Conservation (phyloP, 92 coral and sea anemone species). For the Montipora capitata region DNA sequence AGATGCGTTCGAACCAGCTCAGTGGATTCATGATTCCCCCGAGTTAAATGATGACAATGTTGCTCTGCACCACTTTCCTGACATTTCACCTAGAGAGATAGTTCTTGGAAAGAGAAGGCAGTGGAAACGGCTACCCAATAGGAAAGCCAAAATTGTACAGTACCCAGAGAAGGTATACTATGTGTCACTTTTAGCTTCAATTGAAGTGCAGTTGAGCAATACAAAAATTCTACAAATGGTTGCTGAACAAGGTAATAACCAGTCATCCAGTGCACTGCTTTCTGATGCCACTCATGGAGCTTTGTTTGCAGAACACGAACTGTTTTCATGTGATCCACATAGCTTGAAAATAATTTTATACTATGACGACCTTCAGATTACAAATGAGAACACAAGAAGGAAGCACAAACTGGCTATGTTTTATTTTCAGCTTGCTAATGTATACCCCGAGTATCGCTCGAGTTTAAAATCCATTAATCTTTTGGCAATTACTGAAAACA, state of each 20-base stretch:
- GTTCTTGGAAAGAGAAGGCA: background rate
- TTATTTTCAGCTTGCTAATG: constrained; percentile 37
- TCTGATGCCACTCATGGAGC: constrained; percentile 4
- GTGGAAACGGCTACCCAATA: background rate
- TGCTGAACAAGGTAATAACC: background rate
- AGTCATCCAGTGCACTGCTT: background rate
- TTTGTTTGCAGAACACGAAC: background rate
- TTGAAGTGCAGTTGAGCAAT: background rate
- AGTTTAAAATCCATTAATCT: constrained; percentile 36
- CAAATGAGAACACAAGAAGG: constrained; percentile 10
- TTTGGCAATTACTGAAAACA: constrained; percentile 7
- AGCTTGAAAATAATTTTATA: constrained; percentile 1
- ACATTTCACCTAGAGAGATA: background rate
- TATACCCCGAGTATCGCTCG: constrained; percentile 25
- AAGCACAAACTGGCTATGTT: constrained; percentile 30
- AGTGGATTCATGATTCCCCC: background rate
- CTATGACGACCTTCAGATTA: background rate
- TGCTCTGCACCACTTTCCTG: background rate
- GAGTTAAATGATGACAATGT: background rate
- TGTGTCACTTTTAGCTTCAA: background rate
- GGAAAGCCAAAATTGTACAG: background rate
- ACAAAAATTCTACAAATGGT: background rate
- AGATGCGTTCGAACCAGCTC: background rate
- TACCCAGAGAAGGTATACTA: background rate
- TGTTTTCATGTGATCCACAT: background rate